Base-by-base conservation (phyloP, 2,113 vertebrate genomes). In the Murina feae region DNA sequence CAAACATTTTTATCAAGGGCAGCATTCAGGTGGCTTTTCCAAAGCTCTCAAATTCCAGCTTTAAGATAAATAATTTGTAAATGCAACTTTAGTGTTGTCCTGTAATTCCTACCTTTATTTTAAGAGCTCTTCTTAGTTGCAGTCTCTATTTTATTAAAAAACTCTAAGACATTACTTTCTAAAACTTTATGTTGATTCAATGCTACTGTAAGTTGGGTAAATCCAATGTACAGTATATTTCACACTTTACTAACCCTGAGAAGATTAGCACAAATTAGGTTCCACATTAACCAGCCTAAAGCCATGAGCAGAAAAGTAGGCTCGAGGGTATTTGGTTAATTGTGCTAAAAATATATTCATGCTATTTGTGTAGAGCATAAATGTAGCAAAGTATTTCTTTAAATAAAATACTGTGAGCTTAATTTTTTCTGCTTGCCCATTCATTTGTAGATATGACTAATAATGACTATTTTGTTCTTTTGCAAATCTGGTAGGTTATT, bases 251-350 rank as follows among this genome's bases (percentile, higher is more conserved):
- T 4, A 39, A 95, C 90, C 94, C 94, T 96, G n/a, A 97, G 78
- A 90, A 96, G 89, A 37, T 96, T 96, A 97, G 35, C 32, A 63
- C 93, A 95, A 97, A 98, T 97, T 98, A 97, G 98, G 97, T 97
- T 97, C 97, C 92, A 72, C 95, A 72, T 97, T 96, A 97, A 96
- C 94, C 92, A 55, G 2, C 95, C 91, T 86, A 83, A 93, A 93
- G 86, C 75, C 95, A 93, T 84, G 74, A 96, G 92, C 83, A 91
- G 80, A 69, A 86, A 97, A 93, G 87, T 90, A 97, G 88, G 82
- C 93, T 69, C 20, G 1, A 94, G 76, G 60, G 86, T 78, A 89
- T 95, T 97, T 97, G 78, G 86, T 91, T 97, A 98, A 98, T 97
- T 97, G 95, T 96, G 95, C 96, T 97, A 96, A 93, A 91, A 96